These are phyloP conservation scores for Myanophis thanlyinensis DNA, from an alignment of 2,113 vertebrate species.

Conservation along the genomic window DNA sequence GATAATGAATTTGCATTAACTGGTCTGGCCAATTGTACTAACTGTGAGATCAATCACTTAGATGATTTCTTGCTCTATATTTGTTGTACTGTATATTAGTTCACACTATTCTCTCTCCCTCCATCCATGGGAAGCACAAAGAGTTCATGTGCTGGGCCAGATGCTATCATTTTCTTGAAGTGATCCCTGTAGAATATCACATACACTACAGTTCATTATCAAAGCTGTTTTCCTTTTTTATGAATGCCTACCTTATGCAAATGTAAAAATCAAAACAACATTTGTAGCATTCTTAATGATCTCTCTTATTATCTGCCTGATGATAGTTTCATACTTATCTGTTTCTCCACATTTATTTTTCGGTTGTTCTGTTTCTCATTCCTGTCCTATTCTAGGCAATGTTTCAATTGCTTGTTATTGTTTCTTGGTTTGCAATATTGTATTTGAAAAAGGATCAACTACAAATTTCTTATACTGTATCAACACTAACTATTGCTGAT, in stretches of 20 bases:
- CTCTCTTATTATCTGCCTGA: constrained; percentile 22
- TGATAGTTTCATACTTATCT: background rate
- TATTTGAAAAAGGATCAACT: background rate
- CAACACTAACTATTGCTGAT: background rate
- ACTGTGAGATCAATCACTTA: constrained; percentile 28
- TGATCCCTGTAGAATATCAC: constrained; percentile 17
- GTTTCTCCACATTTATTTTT: constrained; percentile 25
- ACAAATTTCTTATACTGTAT: background rate
- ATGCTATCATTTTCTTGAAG: constrained; percentile 21
- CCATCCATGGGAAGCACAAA: constrained; percentile 18
- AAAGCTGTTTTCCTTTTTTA: constrained; percentile 51
- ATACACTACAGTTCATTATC: constrained; percentile 19
- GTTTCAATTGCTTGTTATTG: constrained; percentile 13
- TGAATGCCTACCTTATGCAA: constrained; percentile 39
- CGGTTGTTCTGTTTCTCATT: constrained; percentile 22
- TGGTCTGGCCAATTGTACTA: constrained; percentile 30
- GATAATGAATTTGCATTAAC: constrained; percentile 44
- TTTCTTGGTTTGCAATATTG: constrained; percentile 19
- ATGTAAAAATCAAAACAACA: background rate
- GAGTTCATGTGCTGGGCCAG: constrained; percentile 13
- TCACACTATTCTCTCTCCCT: constrained; percentile 11
- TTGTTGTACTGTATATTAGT: background rate
- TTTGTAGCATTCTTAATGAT: background rate
- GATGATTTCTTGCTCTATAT: constrained; percentile 6
- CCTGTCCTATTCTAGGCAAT: constrained; percentile 11